phyloP scores from a whole-genome alignment of 1,140 invertebrate genomes.

The Halesus radiatus region DNA sequence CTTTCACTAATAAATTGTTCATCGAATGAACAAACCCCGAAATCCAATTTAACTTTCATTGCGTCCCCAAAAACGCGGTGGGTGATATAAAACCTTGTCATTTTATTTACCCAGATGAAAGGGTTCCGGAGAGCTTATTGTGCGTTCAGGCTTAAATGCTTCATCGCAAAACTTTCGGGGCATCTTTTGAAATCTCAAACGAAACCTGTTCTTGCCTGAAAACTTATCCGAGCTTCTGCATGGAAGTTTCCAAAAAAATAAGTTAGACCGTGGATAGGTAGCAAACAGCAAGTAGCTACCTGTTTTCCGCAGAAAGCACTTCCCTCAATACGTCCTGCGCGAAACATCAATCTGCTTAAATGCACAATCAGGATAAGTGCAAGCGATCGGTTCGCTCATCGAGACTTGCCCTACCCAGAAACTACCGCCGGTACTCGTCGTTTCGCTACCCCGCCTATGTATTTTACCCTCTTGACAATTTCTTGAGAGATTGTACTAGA shows the following conservation, averaged over 20 bases:
- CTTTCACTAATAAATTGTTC: not conserved
- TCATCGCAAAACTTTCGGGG: slow-evolving; percentile 48
- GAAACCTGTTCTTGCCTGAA: slow-evolving; percentile 42
- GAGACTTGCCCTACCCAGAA: not conserved
- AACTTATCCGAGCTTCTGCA: slow-evolving; percentile 44
- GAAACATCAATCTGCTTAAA: slow-evolving; percentile 57
- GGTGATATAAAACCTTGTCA: slow-evolving; percentile 12
- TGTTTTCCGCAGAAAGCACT: slow-evolving; percentile 49
- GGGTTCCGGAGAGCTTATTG: slow-evolving; percentile 14
- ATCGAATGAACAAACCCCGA: slow-evolving; percentile 13
- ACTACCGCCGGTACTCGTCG: too few species aligned
- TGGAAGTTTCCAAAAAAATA: slow-evolving; percentile 48
- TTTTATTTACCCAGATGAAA: slow-evolving; percentile 27
- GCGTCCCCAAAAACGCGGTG: too few species aligned
- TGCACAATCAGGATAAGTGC: slow-evolving; percentile 57
- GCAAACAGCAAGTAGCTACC: slow-evolving; percentile 27
- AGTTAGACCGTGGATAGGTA: not conserved
- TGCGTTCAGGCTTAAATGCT: slow-evolving; percentile 53
- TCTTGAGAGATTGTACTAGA: not conserved
- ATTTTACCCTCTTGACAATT: slow-evolving; percentile 5
- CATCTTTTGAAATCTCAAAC: slow-evolving; percentile 54
- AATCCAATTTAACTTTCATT: not conserved
- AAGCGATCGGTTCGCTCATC: slow-evolving; percentile 48
- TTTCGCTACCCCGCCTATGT: not conserved
- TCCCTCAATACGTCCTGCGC: slow-evolving; percentile 46